Evolutionary conservation across 2,797 vertebrate species (phyloP), one percentile per base, ranked within the genome.

Genomic region (Champsocephalus esox): DNA sequence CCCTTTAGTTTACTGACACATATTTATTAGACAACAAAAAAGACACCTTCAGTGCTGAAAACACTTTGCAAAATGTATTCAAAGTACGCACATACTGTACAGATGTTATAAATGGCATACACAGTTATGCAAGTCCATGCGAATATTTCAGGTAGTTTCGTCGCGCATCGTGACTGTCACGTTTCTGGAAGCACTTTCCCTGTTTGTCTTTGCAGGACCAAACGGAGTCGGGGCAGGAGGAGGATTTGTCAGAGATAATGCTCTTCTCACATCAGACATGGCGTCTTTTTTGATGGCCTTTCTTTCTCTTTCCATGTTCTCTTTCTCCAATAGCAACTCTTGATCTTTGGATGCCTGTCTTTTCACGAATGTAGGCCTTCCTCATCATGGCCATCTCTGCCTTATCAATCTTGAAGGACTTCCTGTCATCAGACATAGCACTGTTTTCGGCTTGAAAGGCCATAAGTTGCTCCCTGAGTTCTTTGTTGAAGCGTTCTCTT

Each of bases 361-460:
- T 61, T 76, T 75, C 68, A 49, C 63, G 7, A 55, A 77, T 55
- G 46, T 28, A 51, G 9, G 44, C 57, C 55, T 62, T 62, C 9
- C 3, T 48, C 49, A 56, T 57, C 46, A 46, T 34, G 38, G 49
- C 52, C 48, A 52, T 70, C 16, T 32, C 38, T 43, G 45, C 3
- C 24, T 34, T 69, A 57, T 62, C 46, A 7, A 9, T 24, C 44
- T 43, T 50, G 41, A 66, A 63, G n/a, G 14, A 7, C n/a, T 65
- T 41, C 9, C 10, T 48, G 28, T 49, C 9, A n/a, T 64, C 14
- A 43, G 43, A 34, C 66, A 58, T 59, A n/a, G 61, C 38, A 24
- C 60, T 28, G 4, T 45, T 66, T 59, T 66, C 46, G 2, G 17
- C 19, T 13, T n/a, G 8, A 14, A 73, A 80, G 19, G 45, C 28